A percentile compares a stretch with the other conserved stretches of the same genome.
Conservation (phyloP, 2,888 invertebrate species). For the Lycophotia porphyrea region DNA sequence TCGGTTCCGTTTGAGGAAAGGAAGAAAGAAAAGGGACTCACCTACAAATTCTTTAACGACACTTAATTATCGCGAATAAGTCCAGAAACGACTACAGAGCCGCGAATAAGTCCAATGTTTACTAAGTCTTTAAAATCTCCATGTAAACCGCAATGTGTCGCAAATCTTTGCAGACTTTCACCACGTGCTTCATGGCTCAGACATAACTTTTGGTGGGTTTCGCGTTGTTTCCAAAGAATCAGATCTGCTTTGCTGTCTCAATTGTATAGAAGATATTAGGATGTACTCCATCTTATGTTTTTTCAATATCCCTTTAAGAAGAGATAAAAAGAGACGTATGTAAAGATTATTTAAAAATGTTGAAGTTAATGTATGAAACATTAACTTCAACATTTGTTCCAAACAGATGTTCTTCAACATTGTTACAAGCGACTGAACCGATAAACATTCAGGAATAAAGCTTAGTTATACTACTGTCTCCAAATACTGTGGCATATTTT, state of each 20-base stretch:
- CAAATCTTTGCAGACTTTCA: not conserved
- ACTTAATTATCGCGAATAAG: too few relatives aligned
- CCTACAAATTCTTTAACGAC: not conserved
- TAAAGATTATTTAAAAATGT: too few relatives aligned
- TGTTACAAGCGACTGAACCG: not conserved
- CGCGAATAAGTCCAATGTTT: too few relatives aligned
- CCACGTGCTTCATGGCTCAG: not conserved
- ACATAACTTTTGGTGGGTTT: not conserved
- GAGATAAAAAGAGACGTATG: too few relatives aligned
- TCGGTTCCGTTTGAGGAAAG: not conserved
- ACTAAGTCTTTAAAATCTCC: not conserved
- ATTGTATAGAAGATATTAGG: not conserved
- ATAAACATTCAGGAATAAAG: not conserved
- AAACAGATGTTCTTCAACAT: not conserved
- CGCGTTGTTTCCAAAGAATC: not conserved
- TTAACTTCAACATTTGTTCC: too few relatives aligned
- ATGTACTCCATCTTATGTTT: not conserved
- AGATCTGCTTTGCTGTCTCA: not conserved
- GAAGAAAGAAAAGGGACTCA: not conserved
- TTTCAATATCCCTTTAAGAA: not conserved
- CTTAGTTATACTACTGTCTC: slow-evolving; percentile 13
- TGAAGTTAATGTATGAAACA: not conserved
- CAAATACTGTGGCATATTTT: slow-evolving; percentile 15
- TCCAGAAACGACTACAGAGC: too few relatives aligned
- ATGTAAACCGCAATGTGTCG: not conserved